Percentiles rank a stretch among this genome's conserved stretches.
Evolutionary conservation across 2,888 invertebrate species (phyloP).

Genomic region (Acanthosepion pharaonis): DNA sequence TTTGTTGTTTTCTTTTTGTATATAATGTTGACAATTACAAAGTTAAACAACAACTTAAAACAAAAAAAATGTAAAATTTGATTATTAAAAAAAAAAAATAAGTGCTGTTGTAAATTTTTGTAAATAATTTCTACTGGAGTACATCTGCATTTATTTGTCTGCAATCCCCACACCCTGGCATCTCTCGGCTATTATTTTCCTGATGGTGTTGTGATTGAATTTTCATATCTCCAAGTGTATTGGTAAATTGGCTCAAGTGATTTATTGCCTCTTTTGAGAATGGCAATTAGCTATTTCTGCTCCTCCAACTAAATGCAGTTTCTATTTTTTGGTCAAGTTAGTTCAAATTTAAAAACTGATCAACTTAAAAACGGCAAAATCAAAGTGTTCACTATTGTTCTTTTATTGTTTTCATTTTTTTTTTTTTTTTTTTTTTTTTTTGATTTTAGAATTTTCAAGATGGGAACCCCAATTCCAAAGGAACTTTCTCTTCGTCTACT

Average conservation of each 20-base stretch:
- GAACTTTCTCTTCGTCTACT: not conserved
- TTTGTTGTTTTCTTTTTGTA: not conserved
- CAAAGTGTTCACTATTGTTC: not conserved
- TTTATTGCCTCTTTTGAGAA: not conserved
- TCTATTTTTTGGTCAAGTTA: not conserved
- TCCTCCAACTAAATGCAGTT: not conserved
- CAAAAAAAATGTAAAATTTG: slow-evolving; percentile 38
- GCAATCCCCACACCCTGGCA: not conserved
- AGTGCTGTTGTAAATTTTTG: not conserved
- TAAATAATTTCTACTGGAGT: not conserved
- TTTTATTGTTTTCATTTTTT: not conserved
- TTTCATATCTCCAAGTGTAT: not conserved
- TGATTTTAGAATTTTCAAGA: not conserved
- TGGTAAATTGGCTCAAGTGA: not conserved
- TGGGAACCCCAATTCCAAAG: not conserved
- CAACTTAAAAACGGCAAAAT: not conserved
- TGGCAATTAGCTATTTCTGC: not conserved
- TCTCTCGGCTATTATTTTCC: not conserved
- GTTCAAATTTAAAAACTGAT: not conserved
- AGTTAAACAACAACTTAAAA: not conserved
- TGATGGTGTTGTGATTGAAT: not conserved
- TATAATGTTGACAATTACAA: not conserved
- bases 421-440: not conserved
- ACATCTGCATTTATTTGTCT: not conserved
- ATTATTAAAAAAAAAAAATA: not conserved